Conservation (phyloP, 2,113 vertebrate species). For the Centrocercus urophasianus region DNA sequence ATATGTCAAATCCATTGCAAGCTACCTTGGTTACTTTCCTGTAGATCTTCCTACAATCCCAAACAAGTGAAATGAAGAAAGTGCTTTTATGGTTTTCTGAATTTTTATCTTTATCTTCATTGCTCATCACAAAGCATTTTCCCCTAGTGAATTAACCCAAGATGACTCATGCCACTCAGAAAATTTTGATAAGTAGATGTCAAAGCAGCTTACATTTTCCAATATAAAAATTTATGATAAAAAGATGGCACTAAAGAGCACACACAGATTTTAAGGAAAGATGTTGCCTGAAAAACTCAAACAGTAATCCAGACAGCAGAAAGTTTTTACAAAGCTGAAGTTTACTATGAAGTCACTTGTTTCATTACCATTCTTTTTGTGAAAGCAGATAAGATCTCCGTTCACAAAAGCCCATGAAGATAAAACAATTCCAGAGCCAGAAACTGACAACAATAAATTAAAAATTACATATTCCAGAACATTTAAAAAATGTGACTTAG, state of each 20-base stretch:
- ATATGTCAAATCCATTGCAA: neutral
- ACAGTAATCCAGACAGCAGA: slow-evolving; percentile 11
- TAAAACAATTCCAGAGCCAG: neutral
- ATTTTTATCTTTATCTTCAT: neutral
- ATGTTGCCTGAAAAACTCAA: slow-evolving; percentile 1
- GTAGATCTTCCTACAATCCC: neutral
- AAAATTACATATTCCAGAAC: neutral
- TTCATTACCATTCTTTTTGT: neutral
- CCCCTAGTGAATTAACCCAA: neutral
- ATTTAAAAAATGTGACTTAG: neutral
- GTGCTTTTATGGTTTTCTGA: neutral
- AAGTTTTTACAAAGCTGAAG: neutral
- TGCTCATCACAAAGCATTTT: neutral
- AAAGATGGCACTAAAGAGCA: neutral
- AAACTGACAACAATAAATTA: neutral
- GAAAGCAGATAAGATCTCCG: neutral
- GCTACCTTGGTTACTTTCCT: neutral
- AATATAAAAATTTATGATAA: slow-evolving; percentile 28
- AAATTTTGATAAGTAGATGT: neutral
- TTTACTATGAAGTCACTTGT: neutral
- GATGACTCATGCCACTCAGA: neutral
- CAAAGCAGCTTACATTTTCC: slow-evolving; percentile 31
- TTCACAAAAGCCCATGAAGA: neutral
- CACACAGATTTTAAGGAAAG: neutral
- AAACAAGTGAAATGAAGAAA: neutral